These are phyloP conservation scores for Opisthograptis luteolata DNA, from an alignment of 2,888 invertebrate species.

Conservation along the genomic window DNA sequence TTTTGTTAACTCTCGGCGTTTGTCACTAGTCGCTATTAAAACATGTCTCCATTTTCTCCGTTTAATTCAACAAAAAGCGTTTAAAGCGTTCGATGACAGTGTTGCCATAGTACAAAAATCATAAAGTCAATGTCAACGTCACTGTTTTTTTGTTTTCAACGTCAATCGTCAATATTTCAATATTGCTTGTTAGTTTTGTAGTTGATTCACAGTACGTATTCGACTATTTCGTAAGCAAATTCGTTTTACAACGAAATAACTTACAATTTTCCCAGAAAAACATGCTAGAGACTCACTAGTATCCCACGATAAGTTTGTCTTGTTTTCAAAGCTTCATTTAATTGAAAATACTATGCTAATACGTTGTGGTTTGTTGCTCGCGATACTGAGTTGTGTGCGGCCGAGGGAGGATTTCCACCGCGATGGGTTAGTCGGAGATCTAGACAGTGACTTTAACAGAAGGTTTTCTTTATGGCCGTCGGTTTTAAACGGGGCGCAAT, in stretches of 20 bases:
- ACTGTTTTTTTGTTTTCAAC: too few species aligned
- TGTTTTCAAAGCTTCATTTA: background rate
- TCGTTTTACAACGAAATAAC: background rate
- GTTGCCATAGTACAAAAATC: too few species aligned
- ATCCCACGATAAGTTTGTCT: background rate
- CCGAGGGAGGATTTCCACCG: constrained; percentile 44
- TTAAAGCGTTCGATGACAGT: too few species aligned
- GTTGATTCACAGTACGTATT: too few species aligned
- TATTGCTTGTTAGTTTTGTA: too few species aligned
- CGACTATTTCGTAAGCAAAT: background rate
- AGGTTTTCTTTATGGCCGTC: constrained; percentile 66
- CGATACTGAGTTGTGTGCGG: constrained; percentile 55
- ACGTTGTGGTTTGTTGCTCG: constrained; percentile 55
- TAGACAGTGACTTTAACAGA: constrained; percentile 45
- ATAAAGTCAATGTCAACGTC: too few species aligned
- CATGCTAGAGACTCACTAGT: constrained; percentile 10
- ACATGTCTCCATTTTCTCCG: too few species aligned
- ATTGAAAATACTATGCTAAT: constrained; percentile 45
- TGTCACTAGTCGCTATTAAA: too few species aligned
- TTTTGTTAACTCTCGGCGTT: too few species aligned
- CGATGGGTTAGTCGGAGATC: constrained; percentile 30
- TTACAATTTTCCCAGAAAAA: too few species aligned
- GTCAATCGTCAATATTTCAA: too few species aligned
- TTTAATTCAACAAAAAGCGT: too few species aligned
- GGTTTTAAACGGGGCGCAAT: constrained; percentile 54